Evolutionary conservation across 2,888 invertebrate species (phyloP).

Genomic region (Phyto melanocephala): DNA sequence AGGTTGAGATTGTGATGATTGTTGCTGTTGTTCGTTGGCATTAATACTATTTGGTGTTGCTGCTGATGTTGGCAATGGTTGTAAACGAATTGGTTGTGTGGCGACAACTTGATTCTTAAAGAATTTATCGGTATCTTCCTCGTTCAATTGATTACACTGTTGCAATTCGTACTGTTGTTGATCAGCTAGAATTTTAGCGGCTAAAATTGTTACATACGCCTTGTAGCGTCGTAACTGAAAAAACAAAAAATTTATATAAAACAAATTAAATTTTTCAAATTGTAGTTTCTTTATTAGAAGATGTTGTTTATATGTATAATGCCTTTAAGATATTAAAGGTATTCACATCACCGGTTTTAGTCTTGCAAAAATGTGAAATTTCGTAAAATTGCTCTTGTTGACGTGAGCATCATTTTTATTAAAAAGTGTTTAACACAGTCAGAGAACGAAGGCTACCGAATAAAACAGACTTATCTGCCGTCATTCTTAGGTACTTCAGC

Average conservation of each 20-base stretch:
- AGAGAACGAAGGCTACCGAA: no score
- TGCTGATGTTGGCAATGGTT: slow-evolving; percentile 63
- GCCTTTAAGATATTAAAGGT: no score
- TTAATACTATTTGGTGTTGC: slow-evolving; percentile 66
- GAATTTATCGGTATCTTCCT: slow-evolving; percentile 75
- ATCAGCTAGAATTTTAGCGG: slow-evolving; percentile 82
- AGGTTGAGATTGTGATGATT: slow-evolving; percentile 74
- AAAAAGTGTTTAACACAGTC: no score
- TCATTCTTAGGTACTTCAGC: no score
- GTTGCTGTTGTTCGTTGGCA: slow-evolving; percentile 65
- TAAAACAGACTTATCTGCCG: no score
- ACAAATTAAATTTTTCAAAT: no score
- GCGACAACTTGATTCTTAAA: slow-evolving; percentile 57
- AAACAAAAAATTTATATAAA: not conserved
- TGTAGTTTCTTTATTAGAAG: no score
- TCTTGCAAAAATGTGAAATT: no score
- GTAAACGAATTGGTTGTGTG: slow-evolving; percentile 67
- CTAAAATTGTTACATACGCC: slow-evolving; percentile 88
- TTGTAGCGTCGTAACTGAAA: slow-evolving; percentile 89
- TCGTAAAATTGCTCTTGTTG: no score
- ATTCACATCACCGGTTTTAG: no score
- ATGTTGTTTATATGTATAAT: no score
- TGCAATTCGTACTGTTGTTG: slow-evolving; percentile 75
- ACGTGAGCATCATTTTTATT: no score
- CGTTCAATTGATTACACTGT: slow-evolving; percentile 68